Base-by-base conservation (phyloP, 2,113 vertebrate species). In the Polypterus bichir region DNA sequence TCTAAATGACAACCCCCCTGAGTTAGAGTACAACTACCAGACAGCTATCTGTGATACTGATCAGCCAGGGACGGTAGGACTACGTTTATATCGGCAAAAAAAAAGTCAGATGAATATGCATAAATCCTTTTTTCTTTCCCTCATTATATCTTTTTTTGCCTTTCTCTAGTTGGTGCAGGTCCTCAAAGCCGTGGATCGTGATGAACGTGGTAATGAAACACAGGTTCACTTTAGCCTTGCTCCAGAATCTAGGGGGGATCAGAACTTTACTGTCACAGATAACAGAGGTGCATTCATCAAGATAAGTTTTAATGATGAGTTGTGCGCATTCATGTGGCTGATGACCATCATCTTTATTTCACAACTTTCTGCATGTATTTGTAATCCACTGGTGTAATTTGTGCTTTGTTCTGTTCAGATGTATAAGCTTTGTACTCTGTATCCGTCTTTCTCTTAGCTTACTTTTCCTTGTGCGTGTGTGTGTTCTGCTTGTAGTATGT, bases 1-100 rank as follows among this genome's bases (percentile, higher is more conserved):
- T 65, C 72, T 91, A 62, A 94, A 94, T 7, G 92, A 94, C 81
- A 94, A 93, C 4, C 80, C 89, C 3, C 92, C 92, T 0, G 89
- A 90, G 67, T 76, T 94, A 73, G 88, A 91, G 48, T 76, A 89
- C 10, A 81, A 86, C 55, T 92, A 92, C 52, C 85, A 82, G 10
- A 88, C 90, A 1, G 89, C 89, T 49, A 76, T 93, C 72, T 94
- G 92, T 54, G 91, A 92, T 72, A 90, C 86, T 0, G 79, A 89
- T 5, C 65, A 75, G 54, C 71, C 79, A 0, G 89, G 89, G 64
- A 86, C 93, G 85, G 89, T 93, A 68, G 81, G 86, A 65, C 1
- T 1, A 44, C 7, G 27, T 10, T 27, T 27, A 27, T 27, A 27
- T 27, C 27, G 27, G 27, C 27, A 27, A 27, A 27, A 27, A 27